These are phyloP conservation scores for Crocidura indochinensis DNA, from an alignment of 2,797 vertebrate genomes.

Conservation along the genomic window DNA sequence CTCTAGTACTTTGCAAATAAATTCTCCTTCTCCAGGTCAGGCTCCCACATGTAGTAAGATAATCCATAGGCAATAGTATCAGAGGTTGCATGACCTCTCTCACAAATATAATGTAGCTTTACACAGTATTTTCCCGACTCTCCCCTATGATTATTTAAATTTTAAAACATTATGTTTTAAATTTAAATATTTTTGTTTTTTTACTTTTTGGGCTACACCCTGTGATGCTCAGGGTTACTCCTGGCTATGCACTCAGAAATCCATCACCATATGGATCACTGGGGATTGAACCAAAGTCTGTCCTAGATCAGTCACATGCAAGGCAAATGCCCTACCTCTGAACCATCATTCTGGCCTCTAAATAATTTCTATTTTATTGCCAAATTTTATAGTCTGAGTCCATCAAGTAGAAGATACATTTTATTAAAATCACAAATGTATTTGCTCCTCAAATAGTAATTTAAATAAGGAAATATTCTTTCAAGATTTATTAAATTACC, in stretches of 20 bases:
- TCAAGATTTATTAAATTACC: slow-evolving; percentile 34
- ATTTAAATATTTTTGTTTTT: too few species aligned
- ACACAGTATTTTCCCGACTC: background rate
- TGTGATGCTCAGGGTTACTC: too few species aligned
- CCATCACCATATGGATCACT: too few species aligned
- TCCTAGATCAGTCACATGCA: too few species aligned
- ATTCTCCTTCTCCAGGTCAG: background rate
- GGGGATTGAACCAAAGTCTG: too few species aligned
- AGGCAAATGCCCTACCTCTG: too few species aligned
- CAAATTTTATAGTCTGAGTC: too few species aligned
- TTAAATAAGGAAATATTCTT: slow-evolving; percentile 23
- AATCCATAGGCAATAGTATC: background rate
- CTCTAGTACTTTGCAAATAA: background rate
- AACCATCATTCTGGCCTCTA: background rate
- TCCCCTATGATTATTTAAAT: too few species aligned
- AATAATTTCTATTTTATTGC: slow-evolving; percentile 67
- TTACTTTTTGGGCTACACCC: too few species aligned
- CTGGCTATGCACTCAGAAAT: too few species aligned
- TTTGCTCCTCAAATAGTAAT: slow-evolving; percentile 62
- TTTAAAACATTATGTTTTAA: too few species aligned
- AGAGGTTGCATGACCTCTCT: rapidly evolving
- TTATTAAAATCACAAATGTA: slow-evolving; percentile 65
- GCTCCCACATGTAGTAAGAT: background rate
- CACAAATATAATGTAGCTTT: background rate
- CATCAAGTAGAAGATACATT: slow-evolving; percentile 56